Percentiles rank a stretch among this genome's conserved stretches.
Evolutionary conservation across 2,797 vertebrate genomes (phyloP).

Genomic region (Catamblyrhynchus diadema): DNA sequence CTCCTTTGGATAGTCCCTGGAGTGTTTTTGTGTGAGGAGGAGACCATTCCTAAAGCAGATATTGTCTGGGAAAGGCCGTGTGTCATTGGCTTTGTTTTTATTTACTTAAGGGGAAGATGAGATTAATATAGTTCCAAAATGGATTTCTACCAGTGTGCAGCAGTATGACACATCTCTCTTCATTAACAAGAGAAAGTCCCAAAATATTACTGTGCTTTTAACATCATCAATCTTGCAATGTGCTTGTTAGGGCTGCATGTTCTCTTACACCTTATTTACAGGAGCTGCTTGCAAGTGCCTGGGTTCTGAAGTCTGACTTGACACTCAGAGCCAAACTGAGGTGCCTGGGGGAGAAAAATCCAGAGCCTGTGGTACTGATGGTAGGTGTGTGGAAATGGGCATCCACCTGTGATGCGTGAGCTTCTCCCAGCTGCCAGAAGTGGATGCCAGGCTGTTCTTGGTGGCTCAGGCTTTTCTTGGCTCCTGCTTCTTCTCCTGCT

Average conservation of each 20-base stretch:
- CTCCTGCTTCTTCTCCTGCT: background rate
- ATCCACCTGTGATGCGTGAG: background rate
- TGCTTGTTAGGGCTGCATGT: background rate
- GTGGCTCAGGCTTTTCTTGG: background rate
- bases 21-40: background rate
- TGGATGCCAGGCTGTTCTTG: background rate
- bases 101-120: background rate
- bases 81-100: background rate
- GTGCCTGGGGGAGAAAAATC: background rate
- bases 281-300: background rate
- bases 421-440: background rate
- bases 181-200: background rate
- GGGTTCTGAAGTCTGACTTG: background rate
- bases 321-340: background rate
- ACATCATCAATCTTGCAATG: accelerated
- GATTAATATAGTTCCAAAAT: background rate
- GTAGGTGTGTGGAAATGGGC: background rate
- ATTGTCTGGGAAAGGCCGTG: background rate
- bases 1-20: background rate
- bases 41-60: background rate
- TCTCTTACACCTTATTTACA: background rate
- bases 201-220: background rate
- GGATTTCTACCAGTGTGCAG: background rate
- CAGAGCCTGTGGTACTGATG: background rate
- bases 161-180: background rate